phyloP scores from a whole-genome alignment of 2,888 invertebrate species.

The Apodemia duryi region DNA sequence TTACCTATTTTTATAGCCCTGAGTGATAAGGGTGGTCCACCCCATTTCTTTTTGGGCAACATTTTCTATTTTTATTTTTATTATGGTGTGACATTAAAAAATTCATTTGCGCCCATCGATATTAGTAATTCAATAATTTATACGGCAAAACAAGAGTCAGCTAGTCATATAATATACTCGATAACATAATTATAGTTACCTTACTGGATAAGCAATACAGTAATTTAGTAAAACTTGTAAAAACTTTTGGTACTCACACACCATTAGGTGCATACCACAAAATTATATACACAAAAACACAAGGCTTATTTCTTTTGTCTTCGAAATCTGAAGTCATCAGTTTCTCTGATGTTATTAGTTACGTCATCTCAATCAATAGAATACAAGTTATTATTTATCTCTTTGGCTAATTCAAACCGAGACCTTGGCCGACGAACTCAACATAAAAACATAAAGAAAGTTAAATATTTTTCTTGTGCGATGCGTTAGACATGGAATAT shows the following conservation, averaged over 20 bases:
- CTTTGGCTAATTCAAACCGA: slow-evolving; percentile 18
- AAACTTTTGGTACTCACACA: slow-evolving; percentile 2
- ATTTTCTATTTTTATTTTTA: no score
- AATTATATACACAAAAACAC: not conserved
- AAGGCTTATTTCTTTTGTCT: slow-evolving; percentile 9
- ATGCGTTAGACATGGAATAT: slow-evolving; percentile 16
- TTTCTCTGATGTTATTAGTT: slow-evolving; percentile 1
- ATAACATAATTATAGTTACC: not conserved
- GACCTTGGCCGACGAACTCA: slow-evolving; percentile 39
- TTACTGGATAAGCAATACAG: no score
- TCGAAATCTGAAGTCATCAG: slow-evolving; percentile 16
- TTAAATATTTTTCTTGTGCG: slow-evolving; percentile 16
- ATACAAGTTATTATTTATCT: slow-evolving; percentile 18
- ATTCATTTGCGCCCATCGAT: no score
- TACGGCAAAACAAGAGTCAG: no score
- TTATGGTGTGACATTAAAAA: no score
- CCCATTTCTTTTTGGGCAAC: no score
- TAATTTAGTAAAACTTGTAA: not conserved
- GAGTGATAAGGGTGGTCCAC: no score
- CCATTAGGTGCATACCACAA: slow-evolving; percentile 2
- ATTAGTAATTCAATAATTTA: no score
- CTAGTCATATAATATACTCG: not conserved
- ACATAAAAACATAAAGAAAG: slow-evolving; percentile 26
- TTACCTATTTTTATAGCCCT: no score
- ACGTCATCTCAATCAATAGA: slow-evolving; percentile 11